Evolutionary conservation across 2,797 vertebrate genomes (phyloP).

Genomic region (Odontamblyopus lacepedii): DNA sequence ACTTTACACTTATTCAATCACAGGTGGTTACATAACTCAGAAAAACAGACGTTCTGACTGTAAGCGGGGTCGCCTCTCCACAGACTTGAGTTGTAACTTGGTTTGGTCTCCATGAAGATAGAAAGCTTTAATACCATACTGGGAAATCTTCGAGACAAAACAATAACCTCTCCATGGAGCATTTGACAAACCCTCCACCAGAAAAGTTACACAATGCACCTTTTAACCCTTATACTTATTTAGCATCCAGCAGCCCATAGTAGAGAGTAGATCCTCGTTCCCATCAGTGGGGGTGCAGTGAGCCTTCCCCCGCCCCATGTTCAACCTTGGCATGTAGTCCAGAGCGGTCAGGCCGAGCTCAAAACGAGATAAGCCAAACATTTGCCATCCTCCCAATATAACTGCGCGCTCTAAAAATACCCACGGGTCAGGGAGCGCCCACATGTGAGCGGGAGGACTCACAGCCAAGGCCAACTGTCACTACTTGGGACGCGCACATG

Average conservation of each 20-base stretch:
- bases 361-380: slow-evolving; percentile 62
- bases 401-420: slow-evolving; percentile 73
- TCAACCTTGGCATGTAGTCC: slow-evolving; percentile 35
- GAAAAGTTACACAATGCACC: too few species aligned
- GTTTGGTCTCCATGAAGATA: too few species aligned
- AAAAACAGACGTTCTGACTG: too few species aligned
- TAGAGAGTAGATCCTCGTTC: background rate
- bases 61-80: too few species aligned
- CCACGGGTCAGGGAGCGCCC: slow-evolving; percentile 65
- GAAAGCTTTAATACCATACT: too few species aligned
- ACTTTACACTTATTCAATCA: too few species aligned
- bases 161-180: too few species aligned
- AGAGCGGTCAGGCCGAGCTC: slow-evolving; percentile 33
- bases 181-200: too few species aligned
- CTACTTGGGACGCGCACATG: slow-evolving; percentile 31
- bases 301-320: background rate
- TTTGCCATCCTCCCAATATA: slow-evolving; percentile 70
- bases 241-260: background rate
- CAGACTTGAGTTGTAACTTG: too few species aligned
- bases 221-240: background rate
- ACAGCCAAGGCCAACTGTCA: slow-evolving; percentile 68
- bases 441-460: slow-evolving; percentile 61
- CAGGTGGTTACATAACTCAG: too few species aligned
- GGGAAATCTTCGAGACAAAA: too few species aligned
- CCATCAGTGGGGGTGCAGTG: background rate